Base-by-base conservation (phyloP, 2,797 vertebrate genomes). In the Mallotus villosus region DNA sequence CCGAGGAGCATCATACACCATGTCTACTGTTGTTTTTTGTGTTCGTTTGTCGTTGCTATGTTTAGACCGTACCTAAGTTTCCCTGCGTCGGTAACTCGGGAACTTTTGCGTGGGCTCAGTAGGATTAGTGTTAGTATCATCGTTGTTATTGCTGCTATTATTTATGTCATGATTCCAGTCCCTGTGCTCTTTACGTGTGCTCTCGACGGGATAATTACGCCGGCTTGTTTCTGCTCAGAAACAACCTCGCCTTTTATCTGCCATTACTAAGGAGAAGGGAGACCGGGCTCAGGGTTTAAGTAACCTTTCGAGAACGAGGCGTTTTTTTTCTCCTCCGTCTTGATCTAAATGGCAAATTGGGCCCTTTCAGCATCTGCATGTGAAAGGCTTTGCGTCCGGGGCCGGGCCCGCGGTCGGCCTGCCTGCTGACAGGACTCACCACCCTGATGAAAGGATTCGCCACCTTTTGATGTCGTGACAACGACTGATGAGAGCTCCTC, bases 321-420 rank as follows among this genome's bases (percentile, higher is more conserved):
- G 53, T 81, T 77, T 71, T 80, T 80, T 79, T 79, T 74, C 75
- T 22, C 57, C n/a, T 69, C 16, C 21, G 70, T 76, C 79, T 84
- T 85, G 84, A 88, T 90, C 81, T 90, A 76, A 85, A 87, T 91
- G 78, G 78, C 88, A 90, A 86, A 90, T 51, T 87, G 85, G 84
- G 73, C 61, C 75, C 78, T 84, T 79, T 83, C 88, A 72, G 81
- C 82, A 90, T 89, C 86, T 88, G 75, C 88, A 90, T 86, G 75
- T 89, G 85, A 89, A 88, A 86, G 83, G 84, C 85, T 81, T 81
- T 85, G 72, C 17, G 68, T 2, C 16, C 1, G 27, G 82, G 86
- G 9, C 9, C 2, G 27, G 82, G 86, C 76, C 81, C 63, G 75
- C 74, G 76, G 82, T 77, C 81, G 81, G 81, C 63, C 83, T 84